phyloP scores from a whole-genome alignment of 2,888 invertebrate genomes.

The Chelonus formosanus region DNA sequence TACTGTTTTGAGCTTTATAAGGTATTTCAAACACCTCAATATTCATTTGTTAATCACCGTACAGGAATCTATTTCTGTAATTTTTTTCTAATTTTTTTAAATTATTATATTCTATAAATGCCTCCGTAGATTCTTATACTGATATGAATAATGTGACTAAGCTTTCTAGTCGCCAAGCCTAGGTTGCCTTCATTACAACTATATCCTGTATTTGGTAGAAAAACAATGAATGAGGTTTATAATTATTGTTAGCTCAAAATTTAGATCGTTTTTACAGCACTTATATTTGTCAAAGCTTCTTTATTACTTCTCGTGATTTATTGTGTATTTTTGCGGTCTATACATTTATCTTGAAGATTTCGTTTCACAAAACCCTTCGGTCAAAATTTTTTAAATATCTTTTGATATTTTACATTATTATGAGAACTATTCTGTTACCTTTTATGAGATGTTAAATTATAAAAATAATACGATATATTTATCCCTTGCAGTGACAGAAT shows the following conservation, averaged over 20 bases:
- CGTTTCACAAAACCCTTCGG: constrained; percentile 35
- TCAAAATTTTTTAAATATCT: constrained; percentile 39
- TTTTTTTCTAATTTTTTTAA: constrained; percentile 12
- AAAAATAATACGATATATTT: constrained; percentile 59
- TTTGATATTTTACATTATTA: constrained; percentile 43
- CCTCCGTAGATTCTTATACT: constrained; percentile 45
- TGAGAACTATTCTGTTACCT: constrained; percentile 46
- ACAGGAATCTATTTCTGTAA: background rate
- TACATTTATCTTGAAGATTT: constrained; percentile 36
- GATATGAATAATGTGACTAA: constrained; percentile 54
- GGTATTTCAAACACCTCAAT: too few species aligned
- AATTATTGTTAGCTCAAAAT: constrained; percentile 39
- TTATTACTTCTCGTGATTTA: background rate
- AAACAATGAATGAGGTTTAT: constrained; percentile 48
- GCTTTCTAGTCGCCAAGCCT: constrained; percentile 39
- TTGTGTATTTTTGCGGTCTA: background rate
- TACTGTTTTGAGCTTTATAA: too few species aligned
- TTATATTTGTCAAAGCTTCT: background rate
- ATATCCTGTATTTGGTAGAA: constrained; percentile 42
- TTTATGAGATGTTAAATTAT: constrained; percentile 54
- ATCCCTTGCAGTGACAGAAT: constrained; percentile 47
- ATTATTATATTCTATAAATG: constrained; percentile 27
- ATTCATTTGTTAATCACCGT: too few species aligned
- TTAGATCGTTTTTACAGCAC: background rate
- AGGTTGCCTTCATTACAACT: constrained; percentile 30